phyloP scores from a whole-genome alignment of 2,113 vertebrate genomes.

The Periophthalmus modestus region DNA sequence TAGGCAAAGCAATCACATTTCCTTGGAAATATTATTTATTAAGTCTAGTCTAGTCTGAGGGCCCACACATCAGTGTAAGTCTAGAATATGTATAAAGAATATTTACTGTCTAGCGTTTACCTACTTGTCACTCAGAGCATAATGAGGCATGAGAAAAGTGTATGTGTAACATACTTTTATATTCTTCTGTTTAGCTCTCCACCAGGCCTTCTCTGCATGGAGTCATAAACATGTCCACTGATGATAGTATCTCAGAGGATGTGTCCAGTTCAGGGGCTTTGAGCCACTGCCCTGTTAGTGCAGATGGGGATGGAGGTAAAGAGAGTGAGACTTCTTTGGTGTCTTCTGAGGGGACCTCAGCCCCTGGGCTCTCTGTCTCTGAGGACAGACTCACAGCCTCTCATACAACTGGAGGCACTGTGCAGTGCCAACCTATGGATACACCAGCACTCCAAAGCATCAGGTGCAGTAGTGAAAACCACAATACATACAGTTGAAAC shows the following conservation, averaged over 20 bases:
- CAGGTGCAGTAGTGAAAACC: slow-evolving; percentile 58
- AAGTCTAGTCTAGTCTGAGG: no score
- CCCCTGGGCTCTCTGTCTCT: slow-evolving; percentile 66
- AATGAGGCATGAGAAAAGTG: no score
- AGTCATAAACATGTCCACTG: slow-evolving; percentile 81
- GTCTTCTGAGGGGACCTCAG: slow-evolving; percentile 77
- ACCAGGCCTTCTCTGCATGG: slow-evolving; percentile 52
- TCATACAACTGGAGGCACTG: slow-evolving; percentile 66
- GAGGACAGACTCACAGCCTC: slow-evolving; percentile 77
- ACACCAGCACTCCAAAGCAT: slow-evolving; percentile 75
- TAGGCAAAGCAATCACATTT: no score
- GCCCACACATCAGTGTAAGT: no score
- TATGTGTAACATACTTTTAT: background rate
- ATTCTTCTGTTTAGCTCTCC: slow-evolving; percentile 50
- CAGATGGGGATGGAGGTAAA: slow-evolving; percentile 63
- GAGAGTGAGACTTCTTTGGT: slow-evolving; percentile 73
- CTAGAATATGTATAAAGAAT: no score
- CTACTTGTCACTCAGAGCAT: no score
- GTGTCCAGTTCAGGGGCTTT: slow-evolving; percentile 74
- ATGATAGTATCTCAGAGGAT: slow-evolving; percentile 83
- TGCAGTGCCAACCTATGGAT: slow-evolving; percentile 56
- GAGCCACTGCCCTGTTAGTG: slow-evolving; percentile 69
- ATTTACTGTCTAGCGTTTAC: no score
- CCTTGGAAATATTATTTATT: no score
- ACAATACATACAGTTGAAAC: no score